Percentiles rank a stretch among this genome's conserved stretches.
Conservation (phyloP, 2,888 invertebrate species). For the Pammene fasciana region DNA sequence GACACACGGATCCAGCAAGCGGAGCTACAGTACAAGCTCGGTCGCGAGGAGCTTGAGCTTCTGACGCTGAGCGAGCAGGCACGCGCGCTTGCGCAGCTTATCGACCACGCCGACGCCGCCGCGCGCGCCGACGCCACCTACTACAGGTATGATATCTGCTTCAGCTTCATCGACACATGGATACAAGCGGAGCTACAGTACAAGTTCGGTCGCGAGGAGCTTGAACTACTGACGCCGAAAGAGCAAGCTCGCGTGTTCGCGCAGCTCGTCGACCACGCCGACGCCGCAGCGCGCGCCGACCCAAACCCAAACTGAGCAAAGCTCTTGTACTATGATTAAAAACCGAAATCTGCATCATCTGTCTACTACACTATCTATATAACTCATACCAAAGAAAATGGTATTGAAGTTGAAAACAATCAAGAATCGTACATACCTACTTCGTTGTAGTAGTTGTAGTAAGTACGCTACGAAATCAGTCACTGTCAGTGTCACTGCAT, state of each 20-base stretch:
- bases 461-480: too few species aligned
- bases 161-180: conserved; percentile 93
- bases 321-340: too few species aligned
- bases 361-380: too few species aligned
- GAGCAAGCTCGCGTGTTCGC: conserved; percentile 92
- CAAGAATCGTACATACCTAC: too few species aligned
- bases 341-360: too few species aligned
- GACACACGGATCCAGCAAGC: conserved; percentile 95
- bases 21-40: conserved; percentile 93
- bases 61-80: conserved; percentile 93
- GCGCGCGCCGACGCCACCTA: conserved; percentile 80
- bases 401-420: too few species aligned
- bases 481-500: too few species aligned
- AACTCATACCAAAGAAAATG: too few species aligned
- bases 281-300: conserved; percentile 78
- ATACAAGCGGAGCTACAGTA: conserved; percentile 96
- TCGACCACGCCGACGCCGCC: conserved; percentile 86
- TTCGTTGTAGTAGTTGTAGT: too few species aligned
- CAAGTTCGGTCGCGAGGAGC: conserved; percentile 93
- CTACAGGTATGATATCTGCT: conserved; percentile 74
- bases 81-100: conserved; percentile 89
- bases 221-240: conserved; percentile 91
- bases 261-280: conserved; percentile 88
- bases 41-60: conserved; percentile 93
- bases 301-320: too few species aligned